Conservation (phyloP, 2,797 vertebrate species). For the Pseudochromis fuscus region DNA sequence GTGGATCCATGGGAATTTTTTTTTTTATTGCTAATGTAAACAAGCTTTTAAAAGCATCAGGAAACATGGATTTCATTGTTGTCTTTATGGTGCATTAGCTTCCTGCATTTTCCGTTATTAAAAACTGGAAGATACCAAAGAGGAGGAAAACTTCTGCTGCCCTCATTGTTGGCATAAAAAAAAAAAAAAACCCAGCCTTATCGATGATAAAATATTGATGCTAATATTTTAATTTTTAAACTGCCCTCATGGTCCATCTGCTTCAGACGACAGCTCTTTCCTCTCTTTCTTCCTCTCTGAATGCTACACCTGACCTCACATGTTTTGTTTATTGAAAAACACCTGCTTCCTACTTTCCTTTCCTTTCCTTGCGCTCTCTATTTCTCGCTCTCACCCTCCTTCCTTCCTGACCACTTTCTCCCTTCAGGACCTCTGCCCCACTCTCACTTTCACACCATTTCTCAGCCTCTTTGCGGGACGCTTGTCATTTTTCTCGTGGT, state of each 20-base stretch:
- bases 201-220: constrained; percentile 58
- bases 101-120: too few relatives aligned
- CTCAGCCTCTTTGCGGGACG: constrained; percentile 53
- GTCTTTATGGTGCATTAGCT: neutral
- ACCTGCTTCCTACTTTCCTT: constrained; percentile 78
- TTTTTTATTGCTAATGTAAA: neutral
- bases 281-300: constrained; percentile 19
- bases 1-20: neutral
- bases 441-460: constrained; percentile 71
- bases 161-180: constrained; percentile 26
- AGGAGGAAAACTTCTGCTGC: neutral
- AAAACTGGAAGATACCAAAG: neutral
- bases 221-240: constrained; percentile 75
- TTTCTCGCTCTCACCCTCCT: constrained; percentile 58
- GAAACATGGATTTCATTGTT: too few relatives aligned
- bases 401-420: constrained; percentile 74
- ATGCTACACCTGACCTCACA: constrained; percentile 63
- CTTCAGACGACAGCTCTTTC: constrained; percentile 2
- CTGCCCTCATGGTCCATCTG: constrained; percentile 53
- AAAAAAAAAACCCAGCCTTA: constrained; percentile 24
- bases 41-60: neutral
- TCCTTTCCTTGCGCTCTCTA: constrained; percentile 31
- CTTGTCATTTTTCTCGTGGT: constrained; percentile 66
- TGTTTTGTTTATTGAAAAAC: constrained; percentile 62
- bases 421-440: constrained; percentile 56